These are phyloP conservation scores for Cavia aperea DNA, from an alignment of 2,113 vertebrate species.

Conservation along the genomic window DNA sequence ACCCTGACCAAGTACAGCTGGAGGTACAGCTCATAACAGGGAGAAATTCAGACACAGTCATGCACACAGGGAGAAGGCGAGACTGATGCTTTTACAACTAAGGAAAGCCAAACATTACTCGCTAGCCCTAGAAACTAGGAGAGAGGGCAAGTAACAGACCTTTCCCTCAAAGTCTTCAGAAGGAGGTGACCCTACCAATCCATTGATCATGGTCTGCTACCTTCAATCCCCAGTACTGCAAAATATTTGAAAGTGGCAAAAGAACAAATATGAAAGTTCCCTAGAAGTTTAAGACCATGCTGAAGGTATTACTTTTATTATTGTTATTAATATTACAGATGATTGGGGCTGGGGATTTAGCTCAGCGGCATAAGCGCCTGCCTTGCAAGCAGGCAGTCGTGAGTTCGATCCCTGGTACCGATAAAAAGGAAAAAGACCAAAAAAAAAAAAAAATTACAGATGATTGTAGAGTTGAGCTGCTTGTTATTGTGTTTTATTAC, in stretches of 20 bases:
- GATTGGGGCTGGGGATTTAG: no score
- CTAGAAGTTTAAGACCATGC: background rate
- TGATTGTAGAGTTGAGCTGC: background rate
- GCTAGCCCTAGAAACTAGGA: no score
- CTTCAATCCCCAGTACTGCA: background rate
- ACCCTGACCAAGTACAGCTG: background rate
- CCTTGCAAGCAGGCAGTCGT: no score
- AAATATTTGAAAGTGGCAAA: background rate
- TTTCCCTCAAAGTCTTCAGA: background rate
- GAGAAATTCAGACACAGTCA: background rate
- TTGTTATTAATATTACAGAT: background rate
- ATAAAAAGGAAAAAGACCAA: no score
- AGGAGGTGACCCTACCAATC: background rate
- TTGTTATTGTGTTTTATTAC: background rate
- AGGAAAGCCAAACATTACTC: background rate
- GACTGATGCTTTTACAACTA: background rate
- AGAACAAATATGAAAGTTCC: background rate
- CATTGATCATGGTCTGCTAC: background rate
- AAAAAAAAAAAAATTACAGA: background rate
- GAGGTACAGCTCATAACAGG: background rate
- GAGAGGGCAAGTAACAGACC: rapidly evolving
- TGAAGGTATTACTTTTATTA: background rate
- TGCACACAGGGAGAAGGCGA: background rate
- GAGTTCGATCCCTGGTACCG: no score
- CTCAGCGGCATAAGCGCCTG: no score